Percentiles rank a stretch among this genome's conserved stretches.
Conservation (phyloP, 2,888 invertebrate genomes). For the Eristalis intricaria region DNA sequence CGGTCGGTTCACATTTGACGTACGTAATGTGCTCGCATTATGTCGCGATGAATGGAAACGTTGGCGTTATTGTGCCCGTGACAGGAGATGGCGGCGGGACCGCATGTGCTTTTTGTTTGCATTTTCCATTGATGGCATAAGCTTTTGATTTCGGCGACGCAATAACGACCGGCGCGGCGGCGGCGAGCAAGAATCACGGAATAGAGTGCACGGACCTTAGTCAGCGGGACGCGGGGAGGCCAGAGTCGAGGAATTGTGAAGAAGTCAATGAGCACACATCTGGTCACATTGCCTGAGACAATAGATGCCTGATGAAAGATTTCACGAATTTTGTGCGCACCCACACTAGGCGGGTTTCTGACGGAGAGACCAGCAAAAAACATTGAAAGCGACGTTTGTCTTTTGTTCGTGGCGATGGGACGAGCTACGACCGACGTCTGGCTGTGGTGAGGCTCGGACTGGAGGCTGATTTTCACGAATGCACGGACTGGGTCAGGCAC, state of each 20-base stretch:
- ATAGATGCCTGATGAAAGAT: background rate
- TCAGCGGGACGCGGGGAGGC: too few species aligned
- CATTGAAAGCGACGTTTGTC: background rate
- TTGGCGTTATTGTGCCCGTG: conserved; percentile 37
- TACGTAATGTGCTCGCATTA: conserved; percentile 34
- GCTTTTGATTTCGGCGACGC: background rate
- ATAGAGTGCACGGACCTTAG: conserved; percentile 8
- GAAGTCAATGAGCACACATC: conserved; percentile 60
- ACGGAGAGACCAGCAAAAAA: background rate
- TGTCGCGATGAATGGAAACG: conserved; percentile 42
- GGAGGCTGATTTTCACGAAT: background rate
- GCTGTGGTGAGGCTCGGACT: background rate
- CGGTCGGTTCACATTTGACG: conserved; percentile 5
- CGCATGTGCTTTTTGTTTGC: conserved; percentile 65
- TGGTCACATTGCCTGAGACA: conserved; percentile 35
- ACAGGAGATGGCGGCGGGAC: conserved; percentile 24
- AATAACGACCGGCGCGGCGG: background rate
- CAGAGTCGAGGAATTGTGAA: conserved; percentile 21
- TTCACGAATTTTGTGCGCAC: background rate
- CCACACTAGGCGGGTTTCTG: background rate
- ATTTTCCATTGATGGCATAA: conserved; percentile 50
- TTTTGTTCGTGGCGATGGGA: background rate
- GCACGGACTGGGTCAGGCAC: background rate
- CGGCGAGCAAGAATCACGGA: conserved; percentile 20
- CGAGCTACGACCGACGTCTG: background rate